Conservation (phyloP, 1,140 invertebrate genomes). For the Periplaneta americana region DNA sequence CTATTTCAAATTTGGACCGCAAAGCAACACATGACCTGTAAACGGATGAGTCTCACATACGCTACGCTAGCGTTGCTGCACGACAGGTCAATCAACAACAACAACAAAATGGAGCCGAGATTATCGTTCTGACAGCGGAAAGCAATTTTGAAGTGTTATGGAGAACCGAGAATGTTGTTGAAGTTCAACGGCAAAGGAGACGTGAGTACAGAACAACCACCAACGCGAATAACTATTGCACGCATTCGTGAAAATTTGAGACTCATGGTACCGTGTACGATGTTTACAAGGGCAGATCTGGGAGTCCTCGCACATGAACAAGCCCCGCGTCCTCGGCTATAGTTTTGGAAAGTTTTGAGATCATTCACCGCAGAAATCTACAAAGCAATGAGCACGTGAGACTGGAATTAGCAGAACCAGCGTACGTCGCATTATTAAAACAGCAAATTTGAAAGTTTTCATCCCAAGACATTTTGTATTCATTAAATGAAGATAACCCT, state of each 20-base stretch:
- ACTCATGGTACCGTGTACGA: background rate
- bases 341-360: background rate
- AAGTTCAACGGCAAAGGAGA: too few species aligned
- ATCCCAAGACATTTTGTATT: background rate
- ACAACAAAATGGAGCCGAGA: too few species aligned
- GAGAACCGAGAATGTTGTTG: too few species aligned
- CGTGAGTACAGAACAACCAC: background rate
- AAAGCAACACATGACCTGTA: too few species aligned
- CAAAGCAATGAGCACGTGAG: too few species aligned
- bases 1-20: too few species aligned
- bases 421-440: too few species aligned
- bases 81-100: too few species aligned
- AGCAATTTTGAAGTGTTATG: background rate
- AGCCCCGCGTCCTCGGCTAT: background rate
- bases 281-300: background rate
- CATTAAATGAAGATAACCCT: background rate
- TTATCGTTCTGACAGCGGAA: background rate
- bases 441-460: too few species aligned
- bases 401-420: too few species aligned
- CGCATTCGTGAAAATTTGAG: too few species aligned
- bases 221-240: background rate
- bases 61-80: background rate
- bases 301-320: background rate
- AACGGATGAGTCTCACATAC: background rate
- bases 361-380: background rate